These are phyloP conservation scores for Siniperca obscura DNA, from an alignment of 2,797 vertebrate genomes.

Conservation along the genomic window DNA sequence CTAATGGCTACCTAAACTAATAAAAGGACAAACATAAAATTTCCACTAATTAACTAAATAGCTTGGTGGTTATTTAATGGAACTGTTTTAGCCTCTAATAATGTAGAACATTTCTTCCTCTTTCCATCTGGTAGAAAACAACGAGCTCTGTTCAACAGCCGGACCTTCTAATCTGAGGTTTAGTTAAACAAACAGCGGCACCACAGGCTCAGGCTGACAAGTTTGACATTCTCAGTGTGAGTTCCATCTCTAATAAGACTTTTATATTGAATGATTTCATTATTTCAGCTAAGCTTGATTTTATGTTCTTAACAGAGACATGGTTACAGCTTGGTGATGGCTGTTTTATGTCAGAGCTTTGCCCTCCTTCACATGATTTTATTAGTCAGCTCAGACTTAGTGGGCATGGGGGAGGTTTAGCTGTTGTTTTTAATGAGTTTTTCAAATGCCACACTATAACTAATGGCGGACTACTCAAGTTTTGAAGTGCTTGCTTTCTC, in stretches of 20 bases:
- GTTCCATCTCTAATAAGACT: neutral
- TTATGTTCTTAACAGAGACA: neutral
- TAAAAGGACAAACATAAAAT: neutral
- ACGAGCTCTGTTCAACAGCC: neutral
- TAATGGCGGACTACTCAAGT: neutral
- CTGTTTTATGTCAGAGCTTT: neutral
- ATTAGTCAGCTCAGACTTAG: neutral
- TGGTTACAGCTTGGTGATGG: neutral
- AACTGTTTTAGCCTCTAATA: neutral
- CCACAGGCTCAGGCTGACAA: neutral
- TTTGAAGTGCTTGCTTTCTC: neutral
- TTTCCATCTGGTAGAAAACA: neutral
- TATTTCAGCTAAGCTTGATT: neutral
- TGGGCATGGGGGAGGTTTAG: neutral
- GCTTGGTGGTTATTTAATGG: neutral
- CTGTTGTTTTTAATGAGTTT: neutral
- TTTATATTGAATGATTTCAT: neutral
- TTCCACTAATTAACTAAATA: neutral
- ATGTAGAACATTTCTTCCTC: neutral
- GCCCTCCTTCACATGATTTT: neutral
- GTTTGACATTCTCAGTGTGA: neutral
- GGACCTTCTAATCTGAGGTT: neutral
- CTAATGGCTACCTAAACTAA: neutral
- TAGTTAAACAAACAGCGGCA: slow-evolving; percentile 1
- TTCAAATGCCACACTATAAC: neutral